Evolutionary conservation across 2,113 vertebrate genomes (phyloP), one percentile per base, ranked within the genome.

Genomic region (Percina caprodes): DNA sequence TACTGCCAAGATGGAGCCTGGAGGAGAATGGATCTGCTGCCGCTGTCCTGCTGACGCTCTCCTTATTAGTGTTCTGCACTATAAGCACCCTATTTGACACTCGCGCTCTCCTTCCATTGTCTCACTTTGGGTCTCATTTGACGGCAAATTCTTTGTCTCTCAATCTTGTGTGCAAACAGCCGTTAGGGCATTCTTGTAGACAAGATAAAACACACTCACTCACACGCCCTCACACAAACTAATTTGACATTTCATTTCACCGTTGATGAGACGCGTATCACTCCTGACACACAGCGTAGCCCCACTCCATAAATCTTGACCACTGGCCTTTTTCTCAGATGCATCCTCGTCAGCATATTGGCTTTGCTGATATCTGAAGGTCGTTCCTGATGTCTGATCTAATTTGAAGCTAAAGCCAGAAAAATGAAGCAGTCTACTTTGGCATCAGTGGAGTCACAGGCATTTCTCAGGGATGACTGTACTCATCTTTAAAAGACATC

Each of bases 21-120:
- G 68, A 90, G 93, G 82, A 92, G 90, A 92, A 94, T 88, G 75
- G 92, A 90, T 92, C 84, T 88, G 83, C 83, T 74, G 80, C 88
- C 16, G 77, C 83, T 68, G 81, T 85, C 88, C 87, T 88, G 86
- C 89, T 90, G 92, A 91, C 81, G 77, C 75, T 58, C 80, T 82
- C 77, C 91, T 86, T 90, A 92, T 93, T 92, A 93, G 82, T 90
- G 85, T 85, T 89, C 88, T 91, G 83, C 85, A 75, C 84, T 84
- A 80, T 88, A 86, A 91, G 87, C 79, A 80, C 75, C 78, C 73
- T 80, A 48, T 88, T 83, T 90, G 88, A 91, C 89, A 77, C 69
- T 62, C 77, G 3, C 26, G 18, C 82, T 62, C 65, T 62, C 66
- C 69, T 66, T 69, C 49, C 55, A 56, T 82, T 77, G 67, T 70